Conservation (phyloP, 2,797 vertebrate species). For the Onychomys arenicola region DNA sequence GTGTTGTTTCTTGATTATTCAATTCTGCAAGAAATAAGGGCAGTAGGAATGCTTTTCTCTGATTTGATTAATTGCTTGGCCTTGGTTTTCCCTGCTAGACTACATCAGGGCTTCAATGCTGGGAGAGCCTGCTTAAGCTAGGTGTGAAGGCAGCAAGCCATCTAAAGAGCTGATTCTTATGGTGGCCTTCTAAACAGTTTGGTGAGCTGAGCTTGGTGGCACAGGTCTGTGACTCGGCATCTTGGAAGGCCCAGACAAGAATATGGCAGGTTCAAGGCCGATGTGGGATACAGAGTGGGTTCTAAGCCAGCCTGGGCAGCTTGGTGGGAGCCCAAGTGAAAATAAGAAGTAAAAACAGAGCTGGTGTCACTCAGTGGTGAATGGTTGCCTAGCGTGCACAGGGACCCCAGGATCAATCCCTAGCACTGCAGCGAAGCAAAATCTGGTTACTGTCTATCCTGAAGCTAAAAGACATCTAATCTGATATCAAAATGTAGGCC, state of each 20-base stretch:
- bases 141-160: conserved; percentile 67
- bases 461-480: conserved; percentile 53
- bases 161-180: conserved; percentile 77
- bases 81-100: conserved; percentile 67
- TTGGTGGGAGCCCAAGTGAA: background rate
- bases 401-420: background rate
- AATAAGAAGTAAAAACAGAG: background rate
- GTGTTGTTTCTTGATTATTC: conserved; percentile 56
- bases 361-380: background rate
- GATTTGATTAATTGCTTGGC: conserved; percentile 73
- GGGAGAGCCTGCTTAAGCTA: conserved; percentile 70
- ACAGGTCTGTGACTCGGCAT: background rate
- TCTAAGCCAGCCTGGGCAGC: background rate
- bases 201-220: background rate
- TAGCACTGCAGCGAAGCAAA: background rate
- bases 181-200: conserved; percentile 65
- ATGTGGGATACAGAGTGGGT: background rate
- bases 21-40: conserved; percentile 72
- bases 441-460: conserved; percentile 46
- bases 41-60: conserved; percentile 78
- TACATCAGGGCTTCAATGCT: conserved; percentile 61
- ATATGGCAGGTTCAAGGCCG: background rate
- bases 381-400: no score
- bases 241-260: background rate
- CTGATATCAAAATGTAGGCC: conserved; percentile 35